A percentile compares a stretch with the other conserved stretches of the same genome.
These are phyloP conservation scores for Paramuricea clavata DNA, from an alignment of 92 coral and sea anemone genomes.

Conservation along the genomic window DNA sequence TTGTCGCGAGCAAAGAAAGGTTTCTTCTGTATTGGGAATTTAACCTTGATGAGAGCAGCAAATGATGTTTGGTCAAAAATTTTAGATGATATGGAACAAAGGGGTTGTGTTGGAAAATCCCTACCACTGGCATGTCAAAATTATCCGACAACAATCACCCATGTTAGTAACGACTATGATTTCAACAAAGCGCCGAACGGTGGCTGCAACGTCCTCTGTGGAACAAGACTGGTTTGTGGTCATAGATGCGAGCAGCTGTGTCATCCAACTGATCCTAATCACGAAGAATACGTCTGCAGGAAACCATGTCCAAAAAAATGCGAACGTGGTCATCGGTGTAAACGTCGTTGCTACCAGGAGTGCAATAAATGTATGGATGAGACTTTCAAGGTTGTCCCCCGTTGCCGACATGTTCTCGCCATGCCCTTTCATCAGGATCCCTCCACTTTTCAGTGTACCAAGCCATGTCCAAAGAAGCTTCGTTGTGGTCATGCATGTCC, in stretches of 20 bases:
- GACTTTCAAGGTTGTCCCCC: constrained; percentile 66
- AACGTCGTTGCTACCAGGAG: constrained; percentile 71
- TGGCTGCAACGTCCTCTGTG: constrained; percentile 79
- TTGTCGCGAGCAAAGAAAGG: constrained; percentile 67
- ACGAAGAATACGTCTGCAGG: constrained; percentile 80
- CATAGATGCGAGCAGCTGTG: constrained; percentile 86
- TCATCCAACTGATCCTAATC: constrained; percentile 88
- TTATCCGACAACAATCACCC: constrained; percentile 70
- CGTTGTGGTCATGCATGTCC: constrained; percentile 76
- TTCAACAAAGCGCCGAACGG: constrained; percentile 82
- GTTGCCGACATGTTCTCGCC: constrained; percentile 72
- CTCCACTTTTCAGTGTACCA: constrained; percentile 64
- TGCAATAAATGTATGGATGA: constrained; percentile 72
- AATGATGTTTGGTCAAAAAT: constrained; percentile 77
- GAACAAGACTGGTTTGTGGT: constrained; percentile 78
- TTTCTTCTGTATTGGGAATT: constrained; percentile 68
- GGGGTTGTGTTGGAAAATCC: constrained; percentile 56
- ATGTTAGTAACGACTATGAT: constrained; percentile 66
- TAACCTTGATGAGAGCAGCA: constrained; percentile 75
- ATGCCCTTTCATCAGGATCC: constrained; percentile 80
- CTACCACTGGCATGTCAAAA: constrained; percentile 74
- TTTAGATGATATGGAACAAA: constrained; percentile 75
- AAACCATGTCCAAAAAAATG: constrained; percentile 81
- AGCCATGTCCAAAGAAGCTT: constrained; percentile 69
- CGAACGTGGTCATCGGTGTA: constrained; percentile 69